Evolutionary conservation across 2,888 invertebrate species (phyloP), one percentile per base, ranked within the genome.

Genomic region (Coleophora flavipennella): DNA sequence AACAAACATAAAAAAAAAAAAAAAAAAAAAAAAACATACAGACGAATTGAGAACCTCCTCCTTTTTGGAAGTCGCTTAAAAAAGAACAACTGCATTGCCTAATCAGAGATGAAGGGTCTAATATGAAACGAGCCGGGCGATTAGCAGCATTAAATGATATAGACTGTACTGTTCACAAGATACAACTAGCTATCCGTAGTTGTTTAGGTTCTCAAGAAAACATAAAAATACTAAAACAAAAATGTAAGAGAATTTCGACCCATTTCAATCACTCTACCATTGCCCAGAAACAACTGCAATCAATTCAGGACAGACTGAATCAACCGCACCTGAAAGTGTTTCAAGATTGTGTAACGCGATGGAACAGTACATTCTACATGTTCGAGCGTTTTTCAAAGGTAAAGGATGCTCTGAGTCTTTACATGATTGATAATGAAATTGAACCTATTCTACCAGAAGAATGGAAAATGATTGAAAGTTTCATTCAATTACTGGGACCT

Each of bases 241-340:
- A 54, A 52, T 53, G 52, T 43, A 52, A 50, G 12, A 55, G 42
- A 45, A 49, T 53, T 39, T 37, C 52, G 4, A 48, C 37, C 8
- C 51, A 56, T 49, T 59, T 59, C 33, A 52, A 52, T 31, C 48
- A 54, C 32, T 58, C 54, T n/a, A 53, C 46, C 7, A 53, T 60
- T 20, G 57, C 62, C 14, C 58, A 53, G 35, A 50, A 51, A 36
- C 46, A 59, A 46, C 50, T 53, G 31, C 13, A 42, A 40, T 35
- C 33, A 48, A 50, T 52, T 40, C 50, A 53, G 41, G 48, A 56
- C 36, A 45, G 48, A 36, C 49, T 53, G 1, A 51, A 51, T 40
- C 51, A 51, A 50, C 49, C 46, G 1, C 48, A 46, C 33, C 45
- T 53, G 11, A 46, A 47, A 44, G 49, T 55, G 12, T 45, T 52